Conservation (phyloP, 1,140 invertebrate species). For the Listronotus bonariensis region DNA sequence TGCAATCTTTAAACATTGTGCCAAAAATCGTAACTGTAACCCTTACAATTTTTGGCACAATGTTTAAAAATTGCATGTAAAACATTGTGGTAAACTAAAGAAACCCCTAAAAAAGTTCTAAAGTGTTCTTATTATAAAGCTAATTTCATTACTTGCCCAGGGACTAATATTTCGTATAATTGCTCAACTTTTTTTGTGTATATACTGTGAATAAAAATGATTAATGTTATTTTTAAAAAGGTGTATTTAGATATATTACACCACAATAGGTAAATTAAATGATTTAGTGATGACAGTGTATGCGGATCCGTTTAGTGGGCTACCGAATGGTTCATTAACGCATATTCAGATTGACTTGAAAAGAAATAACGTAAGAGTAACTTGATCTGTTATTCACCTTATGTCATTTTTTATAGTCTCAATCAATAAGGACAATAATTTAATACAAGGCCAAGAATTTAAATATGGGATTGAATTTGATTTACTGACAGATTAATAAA, state of each 20-base stretch:
- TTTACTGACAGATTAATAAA: background rate
- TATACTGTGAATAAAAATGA: no score
- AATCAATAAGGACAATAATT: background rate
- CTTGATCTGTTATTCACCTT: slow-evolving; percentile 1
- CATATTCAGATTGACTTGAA: slow-evolving; percentile 9
- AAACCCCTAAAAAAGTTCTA: no score
- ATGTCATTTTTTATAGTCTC: slow-evolving; percentile 8
- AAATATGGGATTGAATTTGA: slow-evolving; percentile 3
- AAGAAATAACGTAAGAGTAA: slow-evolving; percentile 6
- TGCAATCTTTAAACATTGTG: no score
- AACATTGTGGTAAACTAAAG: no score
- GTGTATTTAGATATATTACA: background rate
- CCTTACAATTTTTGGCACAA: no score
- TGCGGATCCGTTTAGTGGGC: slow-evolving; percentile 23
- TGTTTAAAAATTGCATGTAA: no score
- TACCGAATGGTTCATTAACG: slow-evolving; percentile 37
- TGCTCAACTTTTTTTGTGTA: no score
- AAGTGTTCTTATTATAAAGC: no score
- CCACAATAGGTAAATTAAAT: slow-evolving; percentile 2
- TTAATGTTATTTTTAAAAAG: background rate
- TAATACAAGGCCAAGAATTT: background rate
- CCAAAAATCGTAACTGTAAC: no score
- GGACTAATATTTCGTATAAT: no score
- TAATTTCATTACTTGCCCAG: no score
- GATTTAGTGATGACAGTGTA: slow-evolving; percentile 31